Evolutionary conservation across 2,113 vertebrate species (phyloP).

Genomic region (Bufo bufo): DNA sequence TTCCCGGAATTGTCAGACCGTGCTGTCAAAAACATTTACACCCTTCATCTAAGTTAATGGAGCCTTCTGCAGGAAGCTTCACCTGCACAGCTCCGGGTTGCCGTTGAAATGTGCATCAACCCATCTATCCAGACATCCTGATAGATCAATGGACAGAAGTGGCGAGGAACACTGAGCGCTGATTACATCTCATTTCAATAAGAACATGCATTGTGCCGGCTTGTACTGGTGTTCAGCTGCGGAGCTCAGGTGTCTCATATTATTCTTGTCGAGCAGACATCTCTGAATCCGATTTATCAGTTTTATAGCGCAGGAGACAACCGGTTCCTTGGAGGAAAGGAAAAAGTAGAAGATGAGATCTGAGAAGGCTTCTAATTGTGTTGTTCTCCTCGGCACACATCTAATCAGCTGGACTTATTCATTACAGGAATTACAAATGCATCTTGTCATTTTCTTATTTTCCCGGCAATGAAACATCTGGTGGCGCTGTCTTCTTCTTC

Average conservation of each 20-base stretch:
- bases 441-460: conserved; percentile 34
- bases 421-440: conserved; percentile 23
- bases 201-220: conserved; percentile 22
- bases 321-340: conserved; percentile 17
- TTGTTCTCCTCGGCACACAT: conserved; percentile 2
- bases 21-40: not conserved
- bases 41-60: not conserved
- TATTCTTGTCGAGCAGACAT: conserved; percentile 17
- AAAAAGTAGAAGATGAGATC: not conserved
- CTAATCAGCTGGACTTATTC: conserved; percentile 29
- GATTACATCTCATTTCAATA: conserved; percentile 42
- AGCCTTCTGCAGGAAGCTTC: not conserved
- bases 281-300: conserved; percentile 28
- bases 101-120: conserved; percentile 21
- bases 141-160: conserved; percentile 10
- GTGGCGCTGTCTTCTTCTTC: not conserved
- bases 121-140: not conserved
- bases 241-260: conserved; percentile 22
- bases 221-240: conserved; percentile 10
- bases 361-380: conserved; percentile 34
- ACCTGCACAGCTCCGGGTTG: not conserved
- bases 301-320: conserved; percentile 23
- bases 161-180: conserved; percentile 11
- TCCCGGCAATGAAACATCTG: conserved; percentile 17
- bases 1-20: not conserved